phyloP scores from a whole-genome alignment of 2,888 invertebrate genomes.

The Netelia fuscicornis region DNA sequence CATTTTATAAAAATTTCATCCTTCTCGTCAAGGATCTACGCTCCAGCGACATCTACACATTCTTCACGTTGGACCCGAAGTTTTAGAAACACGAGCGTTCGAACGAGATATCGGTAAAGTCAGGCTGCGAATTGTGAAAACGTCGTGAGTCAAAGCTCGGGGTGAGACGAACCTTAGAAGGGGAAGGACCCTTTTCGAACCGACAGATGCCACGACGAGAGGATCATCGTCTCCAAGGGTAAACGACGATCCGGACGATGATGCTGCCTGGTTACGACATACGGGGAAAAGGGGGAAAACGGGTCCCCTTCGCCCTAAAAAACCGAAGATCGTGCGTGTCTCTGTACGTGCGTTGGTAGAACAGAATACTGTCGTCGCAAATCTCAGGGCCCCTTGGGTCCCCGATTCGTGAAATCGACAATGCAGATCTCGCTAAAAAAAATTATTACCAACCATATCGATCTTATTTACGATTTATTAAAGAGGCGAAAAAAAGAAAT shows the following conservation, averaged over 20 bases:
- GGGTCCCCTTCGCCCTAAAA: neutral
- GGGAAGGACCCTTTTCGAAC: conserved; percentile 60
- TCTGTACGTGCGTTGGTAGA: conserved; percentile 54
- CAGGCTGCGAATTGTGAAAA: conserved; percentile 36
- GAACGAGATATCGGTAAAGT: conserved; percentile 55
- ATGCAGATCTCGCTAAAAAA: conserved; percentile 48
- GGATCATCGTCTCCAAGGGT: conserved; percentile 29
- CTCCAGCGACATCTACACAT: conserved; percentile 65
- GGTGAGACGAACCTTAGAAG: conserved; percentile 15
- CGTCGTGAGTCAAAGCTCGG: neutral
- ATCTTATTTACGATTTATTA: neutral
- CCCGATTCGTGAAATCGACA: conserved; percentile 21
- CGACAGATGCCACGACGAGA: conserved; percentile 51
- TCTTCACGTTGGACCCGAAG: conserved; percentile 19
- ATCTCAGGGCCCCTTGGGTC: neutral
- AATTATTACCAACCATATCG: neutral
- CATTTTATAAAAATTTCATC: neutral
- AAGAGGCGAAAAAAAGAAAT: neutral
- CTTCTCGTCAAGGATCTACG: conserved; percentile 37
- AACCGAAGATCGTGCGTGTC: neutral
- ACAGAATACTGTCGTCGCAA: conserved; percentile 39
- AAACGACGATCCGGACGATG: conserved; percentile 14
- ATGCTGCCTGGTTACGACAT: neutral
- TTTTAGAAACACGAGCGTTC: neutral
- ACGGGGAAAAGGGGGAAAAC: conserved; percentile 21